phyloP scores from a whole-genome alignment of 1,140 invertebrate genomes.

The Zaprionus lachaisei region DNA sequence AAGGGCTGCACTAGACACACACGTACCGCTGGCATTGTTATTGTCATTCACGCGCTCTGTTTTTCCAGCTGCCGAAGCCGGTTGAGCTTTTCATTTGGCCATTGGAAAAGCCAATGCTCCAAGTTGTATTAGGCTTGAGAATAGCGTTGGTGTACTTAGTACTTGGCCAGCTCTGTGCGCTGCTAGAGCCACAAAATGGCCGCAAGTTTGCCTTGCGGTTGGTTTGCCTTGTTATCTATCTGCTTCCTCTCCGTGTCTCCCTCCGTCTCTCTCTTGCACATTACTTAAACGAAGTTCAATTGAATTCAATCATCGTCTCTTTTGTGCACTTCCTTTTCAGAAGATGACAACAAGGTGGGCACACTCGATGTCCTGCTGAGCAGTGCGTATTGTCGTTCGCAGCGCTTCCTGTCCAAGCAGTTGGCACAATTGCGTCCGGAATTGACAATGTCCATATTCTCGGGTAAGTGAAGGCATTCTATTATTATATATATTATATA shows the following conservation, averaged over 20 bases:
- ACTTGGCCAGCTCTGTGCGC: constrained; percentile 13
- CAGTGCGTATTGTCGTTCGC: constrained; percentile 95
- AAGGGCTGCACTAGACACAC: neutral
- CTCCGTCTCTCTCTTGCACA: neutral
- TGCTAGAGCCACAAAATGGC: constrained; percentile 38
- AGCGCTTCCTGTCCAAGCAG: constrained; percentile 95
- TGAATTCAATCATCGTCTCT: constrained; percentile 17
- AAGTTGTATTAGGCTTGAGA: neutral
- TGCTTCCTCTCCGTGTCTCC: neutral
- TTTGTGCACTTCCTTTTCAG: constrained; percentile 78
- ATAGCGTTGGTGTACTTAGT: constrained; percentile 17
- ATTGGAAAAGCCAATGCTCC: constrained; percentile 15
- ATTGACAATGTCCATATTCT: constrained; percentile 99
- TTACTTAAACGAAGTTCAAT: neutral
- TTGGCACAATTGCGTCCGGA: constrained; percentile 97
- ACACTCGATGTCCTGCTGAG: constrained; percentile 93
- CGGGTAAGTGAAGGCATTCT: constrained; percentile 88
- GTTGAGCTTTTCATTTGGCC: constrained; percentile 30
- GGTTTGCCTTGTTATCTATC: neutral
- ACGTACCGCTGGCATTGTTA: constrained; percentile 3
- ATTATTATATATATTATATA: constrained; percentile 5
- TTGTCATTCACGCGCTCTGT: neutral
- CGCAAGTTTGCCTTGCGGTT: neutral
- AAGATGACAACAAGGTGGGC: constrained; percentile 87
- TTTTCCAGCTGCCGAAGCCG: constrained; percentile 15